Evolutionary conservation across 64 coral and sea anemone genomes (phyloP).

Genomic region (Pocillopora verrucosa): DNA sequence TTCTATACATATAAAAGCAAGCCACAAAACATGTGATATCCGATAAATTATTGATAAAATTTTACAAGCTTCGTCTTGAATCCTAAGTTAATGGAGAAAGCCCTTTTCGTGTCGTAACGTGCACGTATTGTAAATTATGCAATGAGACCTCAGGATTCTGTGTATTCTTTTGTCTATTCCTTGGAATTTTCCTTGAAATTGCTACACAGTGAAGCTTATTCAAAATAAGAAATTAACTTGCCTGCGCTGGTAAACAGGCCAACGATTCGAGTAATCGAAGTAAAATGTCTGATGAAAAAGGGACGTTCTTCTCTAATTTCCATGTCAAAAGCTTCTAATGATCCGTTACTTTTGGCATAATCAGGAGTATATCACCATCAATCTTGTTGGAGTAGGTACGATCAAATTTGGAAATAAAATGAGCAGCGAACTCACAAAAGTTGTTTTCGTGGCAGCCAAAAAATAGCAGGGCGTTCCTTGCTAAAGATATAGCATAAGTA

Average conservation of each 20-base stretch:
- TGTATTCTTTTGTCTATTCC: no score
- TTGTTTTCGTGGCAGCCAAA: conserved; percentile 43
- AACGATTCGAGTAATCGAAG: conserved; percentile 26
- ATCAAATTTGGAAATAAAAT: neutral
- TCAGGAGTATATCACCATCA: neutral
- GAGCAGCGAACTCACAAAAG: neutral
- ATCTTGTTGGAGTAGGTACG: neutral
- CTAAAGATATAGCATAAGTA: neutral
- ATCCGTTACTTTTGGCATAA: neutral
- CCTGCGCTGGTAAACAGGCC: conserved; percentile 44
- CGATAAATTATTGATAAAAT: neutral
- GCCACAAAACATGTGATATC: neutral
- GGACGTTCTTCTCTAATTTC: conserved; percentile 11
- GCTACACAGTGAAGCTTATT: no score
- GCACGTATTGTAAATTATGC: no score
- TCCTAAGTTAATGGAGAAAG: no score
- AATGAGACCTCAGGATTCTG: no score
- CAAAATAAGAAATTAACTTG: neutral
- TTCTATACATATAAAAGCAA: no score
- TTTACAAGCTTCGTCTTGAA: neutral
- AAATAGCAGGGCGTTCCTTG: conserved; percentile 19
- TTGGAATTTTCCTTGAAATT: no score
- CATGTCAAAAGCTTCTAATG: neutral
- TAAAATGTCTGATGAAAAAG: conserved; percentile 53
- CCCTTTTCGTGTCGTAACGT: no score